Base-by-base conservation (phyloP, 92 coral and sea anemone genomes). In the Porites rus region DNA sequence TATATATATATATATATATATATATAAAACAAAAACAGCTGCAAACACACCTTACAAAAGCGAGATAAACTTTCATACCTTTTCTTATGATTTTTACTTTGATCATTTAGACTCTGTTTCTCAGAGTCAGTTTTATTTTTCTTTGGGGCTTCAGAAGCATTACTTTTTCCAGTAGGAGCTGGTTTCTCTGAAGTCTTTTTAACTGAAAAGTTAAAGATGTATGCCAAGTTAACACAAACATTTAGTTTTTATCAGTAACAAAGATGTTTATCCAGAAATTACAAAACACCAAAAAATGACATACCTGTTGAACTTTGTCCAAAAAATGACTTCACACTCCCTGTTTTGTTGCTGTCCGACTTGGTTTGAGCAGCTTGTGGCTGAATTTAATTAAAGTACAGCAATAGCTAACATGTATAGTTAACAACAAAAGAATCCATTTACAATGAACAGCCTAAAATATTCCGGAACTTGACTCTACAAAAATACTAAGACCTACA, bases 251-350 rank as follows among this genome's bases (percentile, higher is more conserved):
- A 18, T 18, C 6, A 62, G 18, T 10, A 62, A 62, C 66, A 62
- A 16, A 1, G 66, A 62, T 62, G 66, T 62, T 62, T 62, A 14
- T 18, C 65, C 14, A 17, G 28, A 22, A 25, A 62, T 58, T 22
- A 6, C 9, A 31, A 1, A 58, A 13, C 59, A 9, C 9, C 8
- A 46, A 56, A 74, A 16, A 73, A 19, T 73, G 7, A 51, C 13
- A 4, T 46, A 92, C 95, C 95, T 81, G 93, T 24, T 31, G 62
- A 72, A 80, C 78, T 62, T 71, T 89, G 81, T 16, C 95, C 95
- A 92, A 92, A 92, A 51, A 92, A 92, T 75, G 95, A 92, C 58
- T 79, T 68, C 91, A 89, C 77, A 75, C 88, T 76, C 4, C 93
- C 91, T 66, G 87, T 46, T 65, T 79, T 65, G 65, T 74, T 91